Base-by-base conservation (phyloP, 2,113 vertebrate species). In the Chunga burmeisteri region DNA sequence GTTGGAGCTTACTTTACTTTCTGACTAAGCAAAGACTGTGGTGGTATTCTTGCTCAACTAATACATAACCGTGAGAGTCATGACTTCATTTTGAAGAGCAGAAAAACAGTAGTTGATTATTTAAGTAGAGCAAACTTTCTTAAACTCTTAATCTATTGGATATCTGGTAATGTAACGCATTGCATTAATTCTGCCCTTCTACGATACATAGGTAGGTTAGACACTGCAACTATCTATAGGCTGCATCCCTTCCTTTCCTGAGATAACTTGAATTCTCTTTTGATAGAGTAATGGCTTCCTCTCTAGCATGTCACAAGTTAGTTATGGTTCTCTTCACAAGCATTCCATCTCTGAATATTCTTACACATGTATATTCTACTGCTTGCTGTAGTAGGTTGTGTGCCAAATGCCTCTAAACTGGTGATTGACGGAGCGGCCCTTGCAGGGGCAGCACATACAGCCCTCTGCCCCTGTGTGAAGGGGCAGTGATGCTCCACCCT, bases 21-120 rank as follows among this genome's bases (percentile, higher is more conserved):
- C 71, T 36, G 46, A 34, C 12, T 30, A 49, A 63, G 36, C 40
- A 47, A 62, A 50, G 38, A 32, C 9, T n/a, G 19, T 11, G 9
- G 17, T 70, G 70, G 25, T 70, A 32, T 3, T 63, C 13, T n/a
- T 73, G n/a, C 59, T 50, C 71, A 50, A 32, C 7, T 32, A 42
- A 34, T 3, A 20, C 6, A 7, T 34, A 67, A n/a, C 40, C 1
- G 1, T 6, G 4, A 11, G 4, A 47, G 22, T 12, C 1, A 2
- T 40, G 32, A 63, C 11, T 59, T 59, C 1, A 7, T 59, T 75
- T 30, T 71, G 34, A 83, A 80, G 36, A 70, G 36, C 25, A 75
- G 52, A 58, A 83, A 75, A 50, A 1, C 21, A 30, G 8, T 21
- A 44, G 34, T 5, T 32, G 44, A 42, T 68, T 42, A 47, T 53